Evolutionary conservation across 2,797 vertebrate species (phyloP).

Genomic region (Netta rufina): DNA sequence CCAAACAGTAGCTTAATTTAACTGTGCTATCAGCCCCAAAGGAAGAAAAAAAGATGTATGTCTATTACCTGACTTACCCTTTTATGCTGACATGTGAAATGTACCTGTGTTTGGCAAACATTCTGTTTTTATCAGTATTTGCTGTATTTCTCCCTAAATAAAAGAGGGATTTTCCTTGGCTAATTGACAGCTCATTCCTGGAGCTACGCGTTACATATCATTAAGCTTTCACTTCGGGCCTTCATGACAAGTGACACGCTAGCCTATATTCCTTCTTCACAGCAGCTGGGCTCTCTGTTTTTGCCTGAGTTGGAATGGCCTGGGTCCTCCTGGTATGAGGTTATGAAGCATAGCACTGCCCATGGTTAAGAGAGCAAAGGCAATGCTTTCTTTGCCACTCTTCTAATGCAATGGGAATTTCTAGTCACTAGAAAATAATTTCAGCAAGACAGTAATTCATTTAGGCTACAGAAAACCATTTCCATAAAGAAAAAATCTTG

Average conservation of each 20-base stretch:
- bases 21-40: not conserved
- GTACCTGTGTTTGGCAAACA: not conserved
- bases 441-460: not conserved
- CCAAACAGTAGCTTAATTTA: not conserved
- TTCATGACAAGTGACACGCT: not conserved
- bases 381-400: not conserved
- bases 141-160: not conserved
- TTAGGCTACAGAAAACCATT: not conserved
- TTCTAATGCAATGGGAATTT: not conserved
- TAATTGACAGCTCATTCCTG: not conserved
- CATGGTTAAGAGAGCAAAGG: not conserved
- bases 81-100: not conserved
- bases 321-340: fast-evolving
- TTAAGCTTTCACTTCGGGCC: fast-evolving
- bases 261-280: not conserved
- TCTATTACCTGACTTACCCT: not conserved
- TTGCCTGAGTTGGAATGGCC: not conserved
- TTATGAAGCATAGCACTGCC: not conserved
- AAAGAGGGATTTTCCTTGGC: not conserved
- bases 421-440: not conserved
- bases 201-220: not conserved
- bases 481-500: not conserved
- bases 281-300: not conserved
- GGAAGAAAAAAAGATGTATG: not conserved
- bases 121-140: not conserved